phyloP scores from a whole-genome alignment of 2,797 vertebrate genomes.

The Crenichthys baileyi region DNA sequence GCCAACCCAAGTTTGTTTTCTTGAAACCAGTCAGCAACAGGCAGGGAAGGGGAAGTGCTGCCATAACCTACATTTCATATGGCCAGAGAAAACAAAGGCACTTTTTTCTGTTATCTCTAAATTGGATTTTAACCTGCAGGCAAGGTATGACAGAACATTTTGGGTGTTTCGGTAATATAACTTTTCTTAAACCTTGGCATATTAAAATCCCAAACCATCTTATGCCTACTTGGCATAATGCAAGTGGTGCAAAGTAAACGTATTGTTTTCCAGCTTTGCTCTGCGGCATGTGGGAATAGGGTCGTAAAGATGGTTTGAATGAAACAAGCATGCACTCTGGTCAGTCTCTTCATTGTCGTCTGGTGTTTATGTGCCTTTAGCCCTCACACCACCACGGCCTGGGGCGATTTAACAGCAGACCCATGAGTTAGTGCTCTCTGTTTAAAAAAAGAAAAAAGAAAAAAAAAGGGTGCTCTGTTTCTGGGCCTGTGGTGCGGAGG shows the following conservation, averaged over 20 bases:
- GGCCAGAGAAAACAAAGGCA: background rate
- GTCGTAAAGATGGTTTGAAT: conserved; percentile 62
- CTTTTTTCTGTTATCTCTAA: background rate
- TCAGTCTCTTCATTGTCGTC: conserved; percentile 74
- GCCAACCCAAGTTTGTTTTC: background rate
- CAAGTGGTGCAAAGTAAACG: conserved; percentile 53
- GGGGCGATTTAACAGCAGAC: conserved; percentile 60
- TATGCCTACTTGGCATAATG: conserved; percentile 39
- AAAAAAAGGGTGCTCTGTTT: conserved; percentile 64
- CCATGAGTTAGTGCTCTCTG: conserved; percentile 65
- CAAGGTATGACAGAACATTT: background rate
- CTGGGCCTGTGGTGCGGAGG: conserved; percentile 22
- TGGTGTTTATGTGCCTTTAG: conserved; percentile 70
- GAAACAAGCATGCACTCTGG: conserved; percentile 72
- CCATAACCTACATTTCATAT: background rate
- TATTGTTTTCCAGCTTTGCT: conserved; percentile 60
- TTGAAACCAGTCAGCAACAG: background rate
- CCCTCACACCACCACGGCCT: conserved; percentile 52
- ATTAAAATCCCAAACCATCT: background rate
- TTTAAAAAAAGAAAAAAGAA: conserved; percentile 17
- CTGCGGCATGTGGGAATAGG: conserved; percentile 73
- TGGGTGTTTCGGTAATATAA: background rate
- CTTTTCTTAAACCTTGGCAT: background rate
- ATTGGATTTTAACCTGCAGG: background rate
- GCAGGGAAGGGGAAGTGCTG: background rate